These are phyloP conservation scores for Vidua chalybeata DNA, from an alignment of 2,113 vertebrate species.

Conservation along the genomic window DNA sequence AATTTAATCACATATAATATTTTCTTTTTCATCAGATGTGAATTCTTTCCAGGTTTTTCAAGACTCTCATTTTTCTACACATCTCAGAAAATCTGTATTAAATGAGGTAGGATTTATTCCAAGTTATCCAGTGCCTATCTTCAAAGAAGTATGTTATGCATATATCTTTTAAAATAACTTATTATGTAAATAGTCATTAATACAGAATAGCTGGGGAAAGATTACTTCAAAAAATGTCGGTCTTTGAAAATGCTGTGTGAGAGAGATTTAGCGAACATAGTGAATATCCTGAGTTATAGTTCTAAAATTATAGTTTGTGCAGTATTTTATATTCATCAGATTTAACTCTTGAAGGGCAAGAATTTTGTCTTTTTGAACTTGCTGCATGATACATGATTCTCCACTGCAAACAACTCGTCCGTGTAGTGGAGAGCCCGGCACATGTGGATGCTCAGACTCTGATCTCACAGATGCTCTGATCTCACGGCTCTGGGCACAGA, in stretches of 20 bases:
- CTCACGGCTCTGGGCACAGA: constrained; percentile 34
- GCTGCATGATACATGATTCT: neutral
- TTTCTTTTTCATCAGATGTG: constrained; percentile 61
- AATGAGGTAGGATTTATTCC: constrained; percentile 63
- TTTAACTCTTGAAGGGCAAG: neutral
- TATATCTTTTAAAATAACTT: constrained; percentile 40
- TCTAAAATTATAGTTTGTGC: neutral
- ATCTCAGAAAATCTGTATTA: constrained; percentile 60
- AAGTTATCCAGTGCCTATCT: constrained; percentile 50
- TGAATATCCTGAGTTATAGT: neutral
- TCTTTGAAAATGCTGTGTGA: neutral
- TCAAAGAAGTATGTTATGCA: constrained; percentile 50
- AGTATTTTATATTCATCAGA: neutral
- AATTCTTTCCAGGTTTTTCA: constrained; percentile 63
- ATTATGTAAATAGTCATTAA: constrained; percentile 54
- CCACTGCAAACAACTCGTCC: neutral
- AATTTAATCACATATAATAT: constrained; percentile 57
- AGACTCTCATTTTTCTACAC: constrained; percentile 49
- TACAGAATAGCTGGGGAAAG: constrained; percentile 26
- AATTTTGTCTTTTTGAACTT: neutral
- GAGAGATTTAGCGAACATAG: neutral
- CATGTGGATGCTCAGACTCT: constrained; percentile 45
- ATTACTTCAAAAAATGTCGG: constrained; percentile 17
- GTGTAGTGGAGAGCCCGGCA: neutral
- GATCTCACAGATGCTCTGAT: constrained; percentile 46